Evolutionary conservation across 1,140 invertebrate species (phyloP).

Genomic region (Anadara kagoshimensis): DNA sequence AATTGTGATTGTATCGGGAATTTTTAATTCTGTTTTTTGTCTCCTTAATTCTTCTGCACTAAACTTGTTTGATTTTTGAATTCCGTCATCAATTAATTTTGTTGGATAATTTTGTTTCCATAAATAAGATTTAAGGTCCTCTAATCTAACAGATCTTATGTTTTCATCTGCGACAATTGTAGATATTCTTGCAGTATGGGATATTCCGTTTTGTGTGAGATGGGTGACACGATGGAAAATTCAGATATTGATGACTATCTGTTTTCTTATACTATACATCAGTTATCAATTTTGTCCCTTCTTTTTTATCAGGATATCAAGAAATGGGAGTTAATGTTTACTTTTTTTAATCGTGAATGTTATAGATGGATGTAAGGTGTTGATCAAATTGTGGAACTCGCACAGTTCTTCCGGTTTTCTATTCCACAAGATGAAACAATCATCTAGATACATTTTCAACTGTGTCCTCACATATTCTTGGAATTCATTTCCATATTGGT

Average conservation of each 20-base stretch:
- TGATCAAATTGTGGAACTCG: not conserved
- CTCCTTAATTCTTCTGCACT: no score
- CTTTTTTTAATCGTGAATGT: not conserved
- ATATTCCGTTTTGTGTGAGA: not conserved
- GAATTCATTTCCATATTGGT: not conserved
- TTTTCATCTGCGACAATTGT: no score
- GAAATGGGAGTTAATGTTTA: not conserved
- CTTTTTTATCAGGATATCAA: not conserved
- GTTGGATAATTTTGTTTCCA: no score
- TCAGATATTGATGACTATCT: conserved; percentile 12
- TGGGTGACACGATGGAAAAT: conserved; percentile 11
- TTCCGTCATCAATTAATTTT: no score
- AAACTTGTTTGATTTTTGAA: no score
- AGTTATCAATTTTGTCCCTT: not conserved
- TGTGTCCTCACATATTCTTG: not conserved
- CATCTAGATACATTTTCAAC: conserved; percentile 14
- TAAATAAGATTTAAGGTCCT: no score
- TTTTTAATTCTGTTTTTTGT: no score
- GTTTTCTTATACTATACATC: not conserved
- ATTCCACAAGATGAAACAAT: conserved; percentile 15
- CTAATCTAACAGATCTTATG: no score
- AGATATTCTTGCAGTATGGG: not conserved
- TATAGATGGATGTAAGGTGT: conserved; percentile 4
- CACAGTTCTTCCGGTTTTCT: not conserved
- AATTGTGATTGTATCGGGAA: no score